Percentiles rank a stretch among this genome's conserved stretches.
These are phyloP conservation scores for Ectemnius lituratus DNA, from an alignment of 2,888 invertebrate genomes.

Conservation along the genomic window DNA sequence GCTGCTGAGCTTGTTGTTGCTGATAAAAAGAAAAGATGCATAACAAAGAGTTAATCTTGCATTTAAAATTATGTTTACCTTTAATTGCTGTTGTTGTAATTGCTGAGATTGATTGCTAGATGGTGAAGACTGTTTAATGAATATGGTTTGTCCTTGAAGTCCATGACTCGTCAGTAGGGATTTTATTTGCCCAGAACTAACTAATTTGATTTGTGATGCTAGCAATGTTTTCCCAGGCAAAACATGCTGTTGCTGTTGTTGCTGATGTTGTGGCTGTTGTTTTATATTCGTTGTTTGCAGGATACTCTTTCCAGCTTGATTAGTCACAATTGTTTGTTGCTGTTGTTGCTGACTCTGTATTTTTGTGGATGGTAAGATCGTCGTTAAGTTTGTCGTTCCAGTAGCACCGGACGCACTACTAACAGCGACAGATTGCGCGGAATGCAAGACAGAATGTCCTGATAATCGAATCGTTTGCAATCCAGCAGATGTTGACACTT, in stretches of 20 bases:
- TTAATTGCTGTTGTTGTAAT: conserved; percentile 77
- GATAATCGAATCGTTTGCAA: conserved; percentile 81
- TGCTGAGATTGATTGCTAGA: conserved; percentile 69
- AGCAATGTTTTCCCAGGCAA: conserved; percentile 74
- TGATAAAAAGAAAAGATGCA: not conserved
- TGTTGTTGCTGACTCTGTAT: conserved; percentile 68
- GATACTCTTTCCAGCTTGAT: conserved; percentile 69
- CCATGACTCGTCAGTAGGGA: conserved; percentile 75
- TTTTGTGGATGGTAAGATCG: conserved; percentile 78
- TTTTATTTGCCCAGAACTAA: conserved; percentile 75
- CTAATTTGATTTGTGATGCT: conserved; percentile 75
- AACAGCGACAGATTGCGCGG: conserved; percentile 75
- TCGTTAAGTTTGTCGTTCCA: conserved; percentile 72
- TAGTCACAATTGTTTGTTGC: conserved; percentile 60
- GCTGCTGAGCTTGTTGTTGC: conserved; percentile 76
- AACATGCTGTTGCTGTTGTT: conserved; percentile 67
- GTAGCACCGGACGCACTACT: conserved; percentile 70
- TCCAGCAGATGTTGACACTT: conserved; percentile 77
- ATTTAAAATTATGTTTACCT: conserved; percentile 66
- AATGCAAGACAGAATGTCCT: conserved; percentile 76
- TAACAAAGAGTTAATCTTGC: not conserved
- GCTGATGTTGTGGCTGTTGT: conserved; percentile 63
- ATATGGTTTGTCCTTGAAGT: conserved; percentile 76
- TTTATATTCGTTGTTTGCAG: conserved; percentile 70
- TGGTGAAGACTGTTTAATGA: conserved; percentile 74